Conservation (phyloP, 2,113 vertebrate species). For the Burhinus bistriatus region DNA sequence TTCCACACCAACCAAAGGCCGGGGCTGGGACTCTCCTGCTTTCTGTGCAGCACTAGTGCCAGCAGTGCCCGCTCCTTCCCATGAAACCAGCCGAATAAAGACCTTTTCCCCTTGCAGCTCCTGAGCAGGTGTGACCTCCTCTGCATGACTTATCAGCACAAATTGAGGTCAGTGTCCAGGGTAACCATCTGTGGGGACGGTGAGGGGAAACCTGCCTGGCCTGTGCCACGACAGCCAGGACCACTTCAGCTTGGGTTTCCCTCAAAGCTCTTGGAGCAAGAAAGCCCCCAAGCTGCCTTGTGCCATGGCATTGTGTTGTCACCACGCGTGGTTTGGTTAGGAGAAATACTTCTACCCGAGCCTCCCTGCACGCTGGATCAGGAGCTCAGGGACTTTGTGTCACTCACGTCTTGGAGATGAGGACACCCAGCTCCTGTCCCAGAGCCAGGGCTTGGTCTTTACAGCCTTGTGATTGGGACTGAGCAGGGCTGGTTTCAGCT, state of each 20-base stretch:
- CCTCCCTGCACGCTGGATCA: rapidly evolving
- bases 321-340: rapidly evolving
- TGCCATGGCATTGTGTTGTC: background rate
- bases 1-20: rapidly evolving
- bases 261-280: background rate
- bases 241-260: background rate
- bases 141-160: background rate
- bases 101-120: background rate
- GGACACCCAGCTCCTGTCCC: background rate
- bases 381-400: background rate
- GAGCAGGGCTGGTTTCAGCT: background rate
- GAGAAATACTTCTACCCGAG: background rate
- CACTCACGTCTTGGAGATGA: rapidly evolving
- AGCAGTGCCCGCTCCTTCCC: background rate
- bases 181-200: rapidly evolving
- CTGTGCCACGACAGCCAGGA: rapidly evolving
- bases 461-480: background rate
- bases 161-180: background rate
- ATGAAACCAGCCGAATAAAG: background rate
- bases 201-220: background rate
- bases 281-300: background rate
- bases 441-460: background rate
- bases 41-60: background rate
- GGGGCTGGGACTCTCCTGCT: background rate
- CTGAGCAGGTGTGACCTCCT: background rate